Conservation (phyloP, 2,888 invertebrate species). For the Drosophila helvetica region DNA sequence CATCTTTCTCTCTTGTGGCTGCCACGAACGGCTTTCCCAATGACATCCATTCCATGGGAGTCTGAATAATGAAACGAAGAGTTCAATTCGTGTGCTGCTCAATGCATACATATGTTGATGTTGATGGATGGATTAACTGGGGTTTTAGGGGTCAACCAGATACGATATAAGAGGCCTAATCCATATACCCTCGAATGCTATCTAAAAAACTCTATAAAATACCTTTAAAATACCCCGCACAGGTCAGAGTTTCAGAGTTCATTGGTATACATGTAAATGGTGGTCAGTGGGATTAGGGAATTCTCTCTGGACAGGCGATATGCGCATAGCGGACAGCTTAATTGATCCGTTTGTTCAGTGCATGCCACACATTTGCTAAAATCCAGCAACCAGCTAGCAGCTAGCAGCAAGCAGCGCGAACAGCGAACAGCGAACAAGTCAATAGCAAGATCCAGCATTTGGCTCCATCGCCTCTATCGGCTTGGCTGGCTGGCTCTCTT, state of each 20-base stretch:
- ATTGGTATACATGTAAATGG: constrained; percentile 28
- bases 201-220: constrained; percentile 6
- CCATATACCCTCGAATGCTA: too few relatives aligned
- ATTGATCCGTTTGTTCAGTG: constrained; percentile 59
- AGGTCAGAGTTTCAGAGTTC: constrained; percentile 27
- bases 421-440: constrained; percentile 21
- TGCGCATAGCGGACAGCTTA: constrained; percentile 59
- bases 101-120: constrained; percentile 14
- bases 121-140: background rate
- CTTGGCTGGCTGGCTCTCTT: constrained; percentile 48
- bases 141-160: background rate
- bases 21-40: constrained; percentile 34
- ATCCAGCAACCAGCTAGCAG: constrained; percentile 15
- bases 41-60: constrained; percentile 17
- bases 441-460: constrained; percentile 6
- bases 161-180: background rate
- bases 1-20: constrained; percentile 14
- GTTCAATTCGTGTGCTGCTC: constrained; percentile 17
- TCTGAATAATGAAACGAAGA: constrained; percentile 11
- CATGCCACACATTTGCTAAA: constrained; percentile 47
- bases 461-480: constrained; percentile 8
- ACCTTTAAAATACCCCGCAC: background rate
- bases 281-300: constrained; percentile 22
- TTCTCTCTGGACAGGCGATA: constrained; percentile 23
- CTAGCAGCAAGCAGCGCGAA: background rate